These are phyloP conservation scores for Polyergus mexicanus DNA, from an alignment of 1,140 invertebrate genomes.

Conservation along the genomic window DNA sequence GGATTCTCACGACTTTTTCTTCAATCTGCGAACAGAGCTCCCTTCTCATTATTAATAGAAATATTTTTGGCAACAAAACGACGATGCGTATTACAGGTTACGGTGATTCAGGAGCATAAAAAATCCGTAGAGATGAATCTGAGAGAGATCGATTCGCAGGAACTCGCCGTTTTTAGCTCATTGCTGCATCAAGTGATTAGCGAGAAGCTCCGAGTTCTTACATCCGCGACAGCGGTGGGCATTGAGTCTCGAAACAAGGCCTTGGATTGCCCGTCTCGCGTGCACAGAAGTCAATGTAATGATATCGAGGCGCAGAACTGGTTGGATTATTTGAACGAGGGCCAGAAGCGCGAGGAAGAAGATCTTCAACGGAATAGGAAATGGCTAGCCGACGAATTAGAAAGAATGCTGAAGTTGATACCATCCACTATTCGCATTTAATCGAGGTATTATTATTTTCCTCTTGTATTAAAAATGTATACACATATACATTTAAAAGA, in stretches of 20 bases:
- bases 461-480: not conserved
- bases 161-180: slow-evolving; percentile 77
- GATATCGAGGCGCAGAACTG: slow-evolving; percentile 65
- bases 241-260: not conserved
- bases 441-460: slow-evolving; percentile 17
- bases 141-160: slow-evolving; percentile 55
- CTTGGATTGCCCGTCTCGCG: slow-evolving; percentile 70
- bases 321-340: slow-evolving; percentile 52
- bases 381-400: slow-evolving; percentile 71
- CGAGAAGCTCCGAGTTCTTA: slow-evolving; percentile 53
- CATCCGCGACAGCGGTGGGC: not conserved
- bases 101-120: slow-evolving; percentile 74
- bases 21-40: no score
- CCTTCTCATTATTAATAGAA: not conserved
- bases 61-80: not conserved
- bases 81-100: slow-evolving; percentile 73
- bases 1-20: no score
- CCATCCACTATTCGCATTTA: slow-evolving; percentile 77
- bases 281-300: slow-evolving; percentile 64
- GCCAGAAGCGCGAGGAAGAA: slow-evolving; percentile 61
- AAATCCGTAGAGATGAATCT: slow-evolving; percentile 41
- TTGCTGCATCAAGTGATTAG: slow-evolving; percentile 73
- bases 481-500: not conserved
- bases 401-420: slow-evolving; percentile 74
- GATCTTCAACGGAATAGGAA: slow-evolving; percentile 60